Conservation (phyloP, 1,140 invertebrate species). For the Drosophila ambigua region DNA sequence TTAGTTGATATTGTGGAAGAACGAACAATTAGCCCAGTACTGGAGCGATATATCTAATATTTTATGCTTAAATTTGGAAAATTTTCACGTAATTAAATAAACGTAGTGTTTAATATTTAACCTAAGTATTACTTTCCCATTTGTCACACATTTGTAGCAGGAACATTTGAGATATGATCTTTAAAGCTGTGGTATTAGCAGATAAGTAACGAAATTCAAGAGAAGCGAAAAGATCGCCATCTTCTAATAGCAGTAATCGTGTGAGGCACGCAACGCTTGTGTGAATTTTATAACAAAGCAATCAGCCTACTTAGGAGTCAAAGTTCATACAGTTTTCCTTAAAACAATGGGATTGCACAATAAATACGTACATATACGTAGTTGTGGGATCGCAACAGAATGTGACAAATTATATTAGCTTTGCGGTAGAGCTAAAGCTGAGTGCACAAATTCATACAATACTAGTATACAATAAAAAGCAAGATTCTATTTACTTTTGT, state of each 20-base stretch:
- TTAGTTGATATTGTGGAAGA: too few relatives aligned
- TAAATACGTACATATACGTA: neutral
- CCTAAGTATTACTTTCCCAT: neutral
- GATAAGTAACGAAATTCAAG: slow-evolving; percentile 30
- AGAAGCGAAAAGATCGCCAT: slow-evolving; percentile 13
- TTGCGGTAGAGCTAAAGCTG: neutral
- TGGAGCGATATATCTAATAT: too few relatives aligned
- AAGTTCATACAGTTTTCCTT: slow-evolving; percentile 21
- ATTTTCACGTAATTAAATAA: neutral
- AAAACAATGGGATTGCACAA: slow-evolving; percentile 15
- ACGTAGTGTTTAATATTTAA: neutral
- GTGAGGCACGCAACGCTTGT: slow-evolving; percentile 40
- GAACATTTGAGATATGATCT: neutral
- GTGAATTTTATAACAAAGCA: slow-evolving; percentile 51
- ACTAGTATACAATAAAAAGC: too few relatives aligned
- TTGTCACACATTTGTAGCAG: slow-evolving; percentile 15
- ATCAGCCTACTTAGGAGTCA: slow-evolving; percentile 1
- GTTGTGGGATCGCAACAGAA: neutral
- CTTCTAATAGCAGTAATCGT: slow-evolving; percentile 20
- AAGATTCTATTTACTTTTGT: neutral
- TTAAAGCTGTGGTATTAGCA: slow-evolving; percentile 4
- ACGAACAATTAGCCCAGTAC: too few relatives aligned
- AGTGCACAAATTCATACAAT: too few relatives aligned
- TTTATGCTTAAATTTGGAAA: neutral
- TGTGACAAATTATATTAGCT: neutral